Percentiles rank a stretch among this genome's conserved stretches.
Evolutionary conservation across 64 coral and sea anemone genomes (phyloP).

Genomic region (Pocillopora damicornis): DNA sequence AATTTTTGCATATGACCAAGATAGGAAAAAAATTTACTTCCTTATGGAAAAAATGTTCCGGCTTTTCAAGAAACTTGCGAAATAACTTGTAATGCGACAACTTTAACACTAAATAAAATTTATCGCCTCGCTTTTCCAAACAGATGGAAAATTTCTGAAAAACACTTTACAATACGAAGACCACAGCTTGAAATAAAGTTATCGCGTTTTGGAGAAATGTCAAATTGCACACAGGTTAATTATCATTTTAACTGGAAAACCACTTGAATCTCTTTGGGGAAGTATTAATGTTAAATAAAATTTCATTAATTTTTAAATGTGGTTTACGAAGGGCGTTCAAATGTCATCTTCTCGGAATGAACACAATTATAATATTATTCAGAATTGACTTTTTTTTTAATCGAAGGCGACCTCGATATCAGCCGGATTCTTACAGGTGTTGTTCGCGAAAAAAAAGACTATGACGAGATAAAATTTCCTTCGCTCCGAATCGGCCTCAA

Average conservation of each 20-base stretch:
- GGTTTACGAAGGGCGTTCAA: background rate
- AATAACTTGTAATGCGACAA: too few species aligned
- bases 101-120: background rate
- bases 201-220: background rate
- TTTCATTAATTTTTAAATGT: background rate
- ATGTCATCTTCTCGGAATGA: background rate
- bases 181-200: background rate
- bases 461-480: too few species aligned
- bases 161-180: background rate
- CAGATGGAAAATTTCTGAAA: background rate
- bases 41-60: too few species aligned
- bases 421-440: too few species aligned
- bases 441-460: too few species aligned
- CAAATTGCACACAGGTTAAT: background rate
- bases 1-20: too few species aligned
- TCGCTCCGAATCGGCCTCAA: too few species aligned
- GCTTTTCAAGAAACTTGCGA: too few species aligned
- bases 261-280: background rate
- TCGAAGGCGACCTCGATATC: too few species aligned
- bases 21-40: too few species aligned
- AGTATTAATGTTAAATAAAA: constrained; percentile 5
- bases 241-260: background rate
- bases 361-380: background rate
- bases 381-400: background rate
- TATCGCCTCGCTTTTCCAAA: background rate